A percentile compares a stretch with the other conserved stretches of the same genome.
Conservation (phyloP, 2,113 vertebrate genomes). For the Pica pica region DNA sequence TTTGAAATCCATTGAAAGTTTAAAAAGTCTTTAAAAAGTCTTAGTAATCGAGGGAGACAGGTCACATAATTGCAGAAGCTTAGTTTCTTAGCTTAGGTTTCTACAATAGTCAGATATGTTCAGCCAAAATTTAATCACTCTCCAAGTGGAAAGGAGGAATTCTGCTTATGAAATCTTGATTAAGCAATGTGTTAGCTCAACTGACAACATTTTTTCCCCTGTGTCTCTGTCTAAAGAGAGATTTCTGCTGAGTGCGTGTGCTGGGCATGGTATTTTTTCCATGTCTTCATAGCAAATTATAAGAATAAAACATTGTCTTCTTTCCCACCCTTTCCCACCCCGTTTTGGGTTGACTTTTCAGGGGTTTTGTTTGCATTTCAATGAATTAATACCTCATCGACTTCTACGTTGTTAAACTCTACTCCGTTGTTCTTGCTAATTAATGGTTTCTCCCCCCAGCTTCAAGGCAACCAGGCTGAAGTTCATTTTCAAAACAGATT, state of each 20-base stretch:
- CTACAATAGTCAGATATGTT: neutral
- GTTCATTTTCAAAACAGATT: neutral
- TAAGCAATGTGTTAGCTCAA: neutral
- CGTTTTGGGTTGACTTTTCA: neutral
- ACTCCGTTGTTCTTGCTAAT: neutral
- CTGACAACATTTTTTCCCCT: neutral
- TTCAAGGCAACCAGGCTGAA: neutral
- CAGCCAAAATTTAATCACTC: neutral
- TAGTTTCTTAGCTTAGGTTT: neutral
- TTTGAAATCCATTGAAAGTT: neutral
- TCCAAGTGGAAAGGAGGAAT: neutral
- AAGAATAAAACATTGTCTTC: neutral
- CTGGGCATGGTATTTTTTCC: constrained; percentile 5
- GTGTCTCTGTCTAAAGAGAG: neutral
- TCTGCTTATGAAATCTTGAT: constrained; percentile 24
- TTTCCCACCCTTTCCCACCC: neutral
- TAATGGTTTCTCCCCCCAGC: neutral
- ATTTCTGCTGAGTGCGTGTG: neutral
- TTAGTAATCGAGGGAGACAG: neutral
- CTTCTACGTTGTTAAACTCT: neutral
- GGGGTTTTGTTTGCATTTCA: neutral
- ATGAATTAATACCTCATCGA: neutral
- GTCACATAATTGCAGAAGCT: neutral
- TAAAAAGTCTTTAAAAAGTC: neutral
- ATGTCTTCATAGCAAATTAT: neutral